Conservation (phyloP, 1,140 invertebrate species). For the Leptinotarsa texana region DNA sequence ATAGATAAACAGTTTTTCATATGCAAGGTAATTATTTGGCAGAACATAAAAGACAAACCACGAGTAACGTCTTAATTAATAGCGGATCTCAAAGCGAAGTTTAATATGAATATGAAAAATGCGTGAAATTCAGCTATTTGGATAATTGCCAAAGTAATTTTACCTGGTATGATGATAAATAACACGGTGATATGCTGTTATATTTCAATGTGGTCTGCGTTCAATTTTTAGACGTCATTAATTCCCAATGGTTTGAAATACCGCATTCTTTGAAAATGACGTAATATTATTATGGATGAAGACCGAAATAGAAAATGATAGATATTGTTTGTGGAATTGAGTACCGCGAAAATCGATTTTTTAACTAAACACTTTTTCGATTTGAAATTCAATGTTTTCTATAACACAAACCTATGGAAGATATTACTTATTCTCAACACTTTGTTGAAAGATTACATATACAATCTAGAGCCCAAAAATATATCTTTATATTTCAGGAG, state of each 20-base stretch:
- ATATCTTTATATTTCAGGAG: no score
- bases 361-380: no score
- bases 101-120: constrained; percentile 4
- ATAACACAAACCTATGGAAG: no score
- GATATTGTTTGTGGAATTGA: not conserved
- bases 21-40: constrained; percentile 7
- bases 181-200: constrained; percentile 7
- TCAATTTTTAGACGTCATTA: constrained; percentile 7
- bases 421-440: no score
- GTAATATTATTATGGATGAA: not conserved
- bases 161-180: constrained; percentile 9
- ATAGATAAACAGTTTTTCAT: not conserved
- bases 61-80: constrained; percentile 9
- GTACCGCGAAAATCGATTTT: no score
- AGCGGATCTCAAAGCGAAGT: not conserved
- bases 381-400: no score
- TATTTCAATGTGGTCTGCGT: constrained; percentile 10
- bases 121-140: constrained; percentile 15
- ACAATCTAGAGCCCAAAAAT: no score
- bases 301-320: not conserved
- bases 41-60: constrained; percentile 6
- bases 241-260: not conserved
- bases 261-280: not conserved
- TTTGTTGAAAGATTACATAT: no score
- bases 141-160: constrained; percentile 12